phyloP scores from a whole-genome alignment of 1,140 invertebrate genomes.

The Ceratina australensis region DNA sequence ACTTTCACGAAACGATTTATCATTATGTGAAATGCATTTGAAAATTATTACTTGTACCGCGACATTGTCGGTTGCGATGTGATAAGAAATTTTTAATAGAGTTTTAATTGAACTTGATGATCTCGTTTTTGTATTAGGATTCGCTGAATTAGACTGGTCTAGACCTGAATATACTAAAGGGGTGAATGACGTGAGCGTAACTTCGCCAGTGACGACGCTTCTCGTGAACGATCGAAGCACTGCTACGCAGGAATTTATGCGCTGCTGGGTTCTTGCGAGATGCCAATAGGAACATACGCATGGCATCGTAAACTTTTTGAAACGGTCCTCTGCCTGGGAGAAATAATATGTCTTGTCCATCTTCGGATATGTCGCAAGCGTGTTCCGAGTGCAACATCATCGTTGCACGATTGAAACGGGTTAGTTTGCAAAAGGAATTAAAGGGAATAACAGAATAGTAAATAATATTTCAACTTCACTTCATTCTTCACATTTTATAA shows the following conservation, averaged over 20 bases:
- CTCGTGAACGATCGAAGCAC: constrained; percentile 67
- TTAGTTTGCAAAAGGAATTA: neutral
- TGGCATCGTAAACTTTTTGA: constrained; percentile 35
- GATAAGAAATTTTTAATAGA: too few relatives aligned
- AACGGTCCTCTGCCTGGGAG: constrained; percentile 52
- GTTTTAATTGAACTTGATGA: neutral
- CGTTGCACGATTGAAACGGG: neutral
- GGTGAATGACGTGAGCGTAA: constrained; percentile 69
- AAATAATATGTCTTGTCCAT: constrained; percentile 58
- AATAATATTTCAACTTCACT: neutral
- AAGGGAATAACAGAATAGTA: neutral
- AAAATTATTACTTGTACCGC: neutral
- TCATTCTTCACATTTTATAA: too few relatives aligned
- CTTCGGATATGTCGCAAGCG: constrained; percentile 62
- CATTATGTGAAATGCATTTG: neutral
- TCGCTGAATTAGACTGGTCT: neutral
- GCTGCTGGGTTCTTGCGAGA: constrained; percentile 68
- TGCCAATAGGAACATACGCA: constrained; percentile 60
- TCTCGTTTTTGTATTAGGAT: too few relatives aligned
- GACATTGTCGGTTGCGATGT: too few relatives aligned
- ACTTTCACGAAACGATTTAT: constrained; percentile 23
- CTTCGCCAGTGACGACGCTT: constrained; percentile 67
- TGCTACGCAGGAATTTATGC: constrained; percentile 69
- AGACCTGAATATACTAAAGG: constrained; percentile 77
- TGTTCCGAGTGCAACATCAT: constrained; percentile 63